Conservation (phyloP, 1,140 invertebrate genomes). For the Drosophila funebris region DNA sequence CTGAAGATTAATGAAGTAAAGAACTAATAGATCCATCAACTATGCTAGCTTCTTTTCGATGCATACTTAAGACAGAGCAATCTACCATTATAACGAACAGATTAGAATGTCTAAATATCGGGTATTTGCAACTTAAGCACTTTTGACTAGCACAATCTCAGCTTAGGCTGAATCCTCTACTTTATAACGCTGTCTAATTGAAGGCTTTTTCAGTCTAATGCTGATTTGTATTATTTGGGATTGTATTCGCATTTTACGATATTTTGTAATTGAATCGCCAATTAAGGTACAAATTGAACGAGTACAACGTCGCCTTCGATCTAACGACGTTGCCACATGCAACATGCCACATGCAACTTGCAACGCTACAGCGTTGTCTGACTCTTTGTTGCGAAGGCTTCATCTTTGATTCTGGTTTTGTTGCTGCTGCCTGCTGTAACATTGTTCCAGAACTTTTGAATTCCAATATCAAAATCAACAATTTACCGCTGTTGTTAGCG, state of each 20-base stretch:
- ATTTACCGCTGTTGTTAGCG: conserved; percentile 70
- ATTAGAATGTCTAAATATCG: no score
- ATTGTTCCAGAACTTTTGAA: conserved; percentile 67
- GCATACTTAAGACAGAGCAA: no score
- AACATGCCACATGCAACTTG: conserved; percentile 50
- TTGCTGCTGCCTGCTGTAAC: conserved; percentile 29
- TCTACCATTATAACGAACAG: no score
- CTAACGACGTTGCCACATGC: conserved; percentile 64
- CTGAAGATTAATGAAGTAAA: no score
- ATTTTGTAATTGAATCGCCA: conserved; percentile 55
- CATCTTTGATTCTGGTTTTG: no score
- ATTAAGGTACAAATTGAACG: conserved; percentile 30
- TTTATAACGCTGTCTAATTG: neutral
- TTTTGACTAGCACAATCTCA: neutral
- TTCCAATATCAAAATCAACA: conserved; percentile 81
- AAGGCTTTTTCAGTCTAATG: neutral
- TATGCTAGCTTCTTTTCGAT: no score
- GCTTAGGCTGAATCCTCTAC: neutral
- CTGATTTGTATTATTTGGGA: conserved; percentile 32
- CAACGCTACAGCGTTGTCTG: conserved; percentile 44
- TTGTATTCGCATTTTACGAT: conserved; percentile 45
- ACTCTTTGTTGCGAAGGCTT: no score
- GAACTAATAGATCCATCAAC: no score
- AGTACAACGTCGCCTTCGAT: conserved; percentile 14
- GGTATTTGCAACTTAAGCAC: neutral